phyloP scores from a whole-genome alignment of 1,140 invertebrate species.

The Ostrea edulis region DNA sequence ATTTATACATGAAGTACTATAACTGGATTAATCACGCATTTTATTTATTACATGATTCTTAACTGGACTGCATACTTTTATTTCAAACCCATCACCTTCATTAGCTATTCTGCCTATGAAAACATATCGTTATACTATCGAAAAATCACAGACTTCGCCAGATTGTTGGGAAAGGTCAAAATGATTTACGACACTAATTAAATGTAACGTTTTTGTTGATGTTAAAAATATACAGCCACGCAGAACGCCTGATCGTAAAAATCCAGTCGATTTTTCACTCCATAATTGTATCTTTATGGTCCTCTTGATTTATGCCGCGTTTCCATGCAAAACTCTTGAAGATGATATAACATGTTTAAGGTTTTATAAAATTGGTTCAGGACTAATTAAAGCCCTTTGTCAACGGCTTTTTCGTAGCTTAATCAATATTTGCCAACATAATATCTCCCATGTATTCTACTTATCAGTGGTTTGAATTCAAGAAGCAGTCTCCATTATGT shows the following conservation, averaged over 20 bases:
- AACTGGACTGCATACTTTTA: too few species aligned
- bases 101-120: too few species aligned
- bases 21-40: too few species aligned
- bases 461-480: slow-evolving; percentile 33
- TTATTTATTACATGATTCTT: too few species aligned
- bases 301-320: slow-evolving; percentile 22
- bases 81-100: too few species aligned
- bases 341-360: slow-evolving; percentile 30
- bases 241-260: slow-evolving; percentile 1
- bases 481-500: slow-evolving; percentile 7
- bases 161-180: slow-evolving; percentile 9
- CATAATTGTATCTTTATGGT: slow-evolving; percentile 33
- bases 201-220: slow-evolving; percentile 28
- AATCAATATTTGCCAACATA: slow-evolving; percentile 33
- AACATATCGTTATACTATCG: too few species aligned
- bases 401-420: slow-evolving; percentile 20
- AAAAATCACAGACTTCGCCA: slow-evolving; percentile 26
- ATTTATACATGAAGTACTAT: too few species aligned
- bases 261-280: slow-evolving; percentile 10
- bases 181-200: slow-evolving; percentile 32
- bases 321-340: slow-evolving; percentile 31
- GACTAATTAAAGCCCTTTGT: slow-evolving; percentile 35
- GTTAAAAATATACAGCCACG: slow-evolving; percentile 34
- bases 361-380: slow-evolving; percentile 27
- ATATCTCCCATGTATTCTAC: slow-evolving; percentile 28